These are phyloP conservation scores for Nothoprocta pentlandii DNA, from an alignment of 2,113 vertebrate species.

Conservation along the genomic window DNA sequence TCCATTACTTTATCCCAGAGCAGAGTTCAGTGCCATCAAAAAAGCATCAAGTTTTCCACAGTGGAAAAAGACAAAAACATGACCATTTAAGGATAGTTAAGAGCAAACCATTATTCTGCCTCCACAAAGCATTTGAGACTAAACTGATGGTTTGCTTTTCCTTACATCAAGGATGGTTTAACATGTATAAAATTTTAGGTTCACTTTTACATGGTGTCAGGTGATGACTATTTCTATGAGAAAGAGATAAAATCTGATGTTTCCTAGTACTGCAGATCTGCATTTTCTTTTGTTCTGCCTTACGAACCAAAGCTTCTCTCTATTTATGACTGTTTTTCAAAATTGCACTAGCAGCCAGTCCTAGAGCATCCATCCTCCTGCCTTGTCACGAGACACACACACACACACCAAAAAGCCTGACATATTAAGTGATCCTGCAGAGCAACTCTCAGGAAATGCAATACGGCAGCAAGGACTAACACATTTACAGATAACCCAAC, in stretches of 20 bases:
- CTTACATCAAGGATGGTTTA: conserved; percentile 32
- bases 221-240: conserved; percentile 20
- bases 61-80: conserved; percentile 22
- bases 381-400: not conserved
- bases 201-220: conserved; percentile 45
- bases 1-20: not conserved
- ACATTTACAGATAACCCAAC: not conserved
- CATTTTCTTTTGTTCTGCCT: not conserved
- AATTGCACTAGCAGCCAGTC: not conserved
- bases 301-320: not conserved
- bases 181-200: conserved; percentile 4
- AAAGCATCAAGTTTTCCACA: conserved; percentile 35
- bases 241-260: conserved; percentile 27
- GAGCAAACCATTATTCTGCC: conserved; percentile 49
- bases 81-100: conserved; percentile 61
- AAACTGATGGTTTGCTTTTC: conserved; percentile 41
- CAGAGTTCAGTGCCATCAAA: conserved; percentile 23
- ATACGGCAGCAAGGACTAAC: not conserved
- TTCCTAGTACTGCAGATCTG: not conserved
- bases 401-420: not conserved
- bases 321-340: not conserved
- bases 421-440: not conserved
- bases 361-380: not conserved
- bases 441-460: not conserved
- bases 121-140: conserved; percentile 62